A percentile compares a stretch with the other conserved stretches of the same genome.
Conservation (phyloP, 2,797 vertebrate genomes). For the Gymnothorax reevesii region DNA sequence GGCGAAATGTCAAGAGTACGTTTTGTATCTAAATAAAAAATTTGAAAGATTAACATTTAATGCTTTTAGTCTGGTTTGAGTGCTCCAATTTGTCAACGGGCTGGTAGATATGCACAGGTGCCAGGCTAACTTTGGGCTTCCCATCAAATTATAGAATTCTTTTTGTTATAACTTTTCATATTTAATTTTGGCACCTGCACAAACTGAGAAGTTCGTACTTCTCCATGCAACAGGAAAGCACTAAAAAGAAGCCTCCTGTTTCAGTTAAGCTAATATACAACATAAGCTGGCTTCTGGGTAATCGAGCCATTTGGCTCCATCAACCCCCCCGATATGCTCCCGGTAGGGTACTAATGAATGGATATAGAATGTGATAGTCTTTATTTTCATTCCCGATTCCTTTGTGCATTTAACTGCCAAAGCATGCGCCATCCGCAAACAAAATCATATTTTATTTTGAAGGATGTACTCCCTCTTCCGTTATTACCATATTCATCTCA, state of each 20-base stretch:
- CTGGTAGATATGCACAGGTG: not conserved
- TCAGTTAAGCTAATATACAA: not conserved
- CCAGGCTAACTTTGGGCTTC: not conserved
- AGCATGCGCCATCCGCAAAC: not conserved
- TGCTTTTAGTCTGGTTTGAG: not conserved
- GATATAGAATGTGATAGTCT: not conserved
- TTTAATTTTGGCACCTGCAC: not conserved
- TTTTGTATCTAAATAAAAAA: not conserved
- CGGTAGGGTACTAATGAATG: not conserved
- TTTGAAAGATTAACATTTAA: not conserved
- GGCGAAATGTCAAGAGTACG: not conserved
- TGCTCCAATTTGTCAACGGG: not conserved
- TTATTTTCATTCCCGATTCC: not conserved
- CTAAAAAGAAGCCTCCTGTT: not conserved
- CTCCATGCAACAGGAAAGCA: not conserved
- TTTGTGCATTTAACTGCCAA: not conserved
- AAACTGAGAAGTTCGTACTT: not conserved
- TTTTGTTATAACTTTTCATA: not conserved
- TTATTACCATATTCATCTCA: constrained; percentile 8
- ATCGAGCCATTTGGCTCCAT: not conserved
- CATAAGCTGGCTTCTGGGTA: not conserved
- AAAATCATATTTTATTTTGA: not conserved
- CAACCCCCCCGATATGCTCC: not conserved
- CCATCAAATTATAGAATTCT: not conserved
- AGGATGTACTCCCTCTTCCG: not conserved